Percentiles rank a stretch among this genome's conserved stretches.
Conservation (phyloP, 2,113 vertebrate genomes). For the Shinisaurus crocodilurus region DNA sequence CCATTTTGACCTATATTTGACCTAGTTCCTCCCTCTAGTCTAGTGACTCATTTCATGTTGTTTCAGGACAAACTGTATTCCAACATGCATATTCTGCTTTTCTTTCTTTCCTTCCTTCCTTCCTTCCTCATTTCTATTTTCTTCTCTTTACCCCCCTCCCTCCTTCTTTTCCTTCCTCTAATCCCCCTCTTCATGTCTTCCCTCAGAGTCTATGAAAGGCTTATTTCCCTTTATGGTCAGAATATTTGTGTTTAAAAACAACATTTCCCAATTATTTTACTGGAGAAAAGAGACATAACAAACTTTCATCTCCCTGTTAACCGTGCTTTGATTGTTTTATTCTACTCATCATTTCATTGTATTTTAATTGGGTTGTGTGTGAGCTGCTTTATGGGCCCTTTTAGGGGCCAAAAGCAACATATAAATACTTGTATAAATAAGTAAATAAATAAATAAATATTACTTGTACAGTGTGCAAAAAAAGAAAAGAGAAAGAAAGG, state of each 20-base stretch:
- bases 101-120: constrained; percentile 2
- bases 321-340: neutral
- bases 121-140: constrained; percentile 22
- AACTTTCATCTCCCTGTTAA: neutral
- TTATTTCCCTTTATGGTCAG: neutral
- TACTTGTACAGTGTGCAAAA: neutral
- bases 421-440: neutral
- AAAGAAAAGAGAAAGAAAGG: too few species aligned
- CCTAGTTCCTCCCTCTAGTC: neutral
- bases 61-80: neutral
- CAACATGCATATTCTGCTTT: neutral
- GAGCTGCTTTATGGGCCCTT: neutral
- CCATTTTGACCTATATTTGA: neutral
- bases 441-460: neutral
- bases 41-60: constrained; percentile 13
- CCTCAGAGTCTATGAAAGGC: rapidly evolving
- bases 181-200: constrained; percentile 7
- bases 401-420: neutral
- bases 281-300: neutral
- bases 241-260: neutral
- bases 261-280: constrained; percentile 1
- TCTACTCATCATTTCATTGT: neutral
- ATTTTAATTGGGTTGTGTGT: neutral
- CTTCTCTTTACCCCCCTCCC: neutral
- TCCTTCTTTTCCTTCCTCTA: constrained; percentile 27